phyloP scores from a whole-genome alignment of 64 coral and sea anemone species.

The Cladopsammia gracilis region DNA sequence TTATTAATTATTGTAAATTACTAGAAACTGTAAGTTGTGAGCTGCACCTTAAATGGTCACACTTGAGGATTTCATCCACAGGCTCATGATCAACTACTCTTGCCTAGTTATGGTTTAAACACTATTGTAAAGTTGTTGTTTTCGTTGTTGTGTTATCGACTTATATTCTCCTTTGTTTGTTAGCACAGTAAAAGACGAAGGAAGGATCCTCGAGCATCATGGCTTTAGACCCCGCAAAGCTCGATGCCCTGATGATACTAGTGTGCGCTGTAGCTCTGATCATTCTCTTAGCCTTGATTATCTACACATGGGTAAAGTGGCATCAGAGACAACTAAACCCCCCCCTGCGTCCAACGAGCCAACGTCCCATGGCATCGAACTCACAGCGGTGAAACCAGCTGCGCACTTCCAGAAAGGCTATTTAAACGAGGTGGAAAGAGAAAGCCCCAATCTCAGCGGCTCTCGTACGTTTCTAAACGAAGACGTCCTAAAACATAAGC shows the following conservation, averaged over 20 bases:
- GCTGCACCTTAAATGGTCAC: too few species aligned
- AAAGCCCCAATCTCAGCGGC: conserved; percentile 25
- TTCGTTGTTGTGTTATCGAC: too few species aligned
- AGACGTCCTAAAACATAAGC: conserved; percentile 28
- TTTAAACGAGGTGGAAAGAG: neutral
- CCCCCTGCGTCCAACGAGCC: neutral
- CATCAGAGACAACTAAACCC: neutral
- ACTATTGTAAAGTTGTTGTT: too few species aligned
- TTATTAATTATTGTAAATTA: too few species aligned
- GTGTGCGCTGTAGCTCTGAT: too few species aligned
- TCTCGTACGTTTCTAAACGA: conserved; percentile 8
- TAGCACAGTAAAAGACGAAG: too few species aligned
- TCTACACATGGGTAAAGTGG: conserved; percentile 38
- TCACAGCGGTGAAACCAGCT: neutral
- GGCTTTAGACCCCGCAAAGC: neutral
- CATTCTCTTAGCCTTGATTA: neutral
- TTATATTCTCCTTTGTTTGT: too few species aligned
- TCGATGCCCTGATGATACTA: conserved; percentile 11
- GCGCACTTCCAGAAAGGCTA: conserved; percentile 4
- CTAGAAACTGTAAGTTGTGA: too few species aligned
- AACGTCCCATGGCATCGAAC: neutral
- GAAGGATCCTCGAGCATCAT: neutral
- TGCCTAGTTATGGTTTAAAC: too few species aligned
- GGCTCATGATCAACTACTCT: too few species aligned
- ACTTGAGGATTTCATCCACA: too few species aligned